Base-by-base conservation (phyloP, 2,113 vertebrate species). In the Passer domesticus region DNA sequence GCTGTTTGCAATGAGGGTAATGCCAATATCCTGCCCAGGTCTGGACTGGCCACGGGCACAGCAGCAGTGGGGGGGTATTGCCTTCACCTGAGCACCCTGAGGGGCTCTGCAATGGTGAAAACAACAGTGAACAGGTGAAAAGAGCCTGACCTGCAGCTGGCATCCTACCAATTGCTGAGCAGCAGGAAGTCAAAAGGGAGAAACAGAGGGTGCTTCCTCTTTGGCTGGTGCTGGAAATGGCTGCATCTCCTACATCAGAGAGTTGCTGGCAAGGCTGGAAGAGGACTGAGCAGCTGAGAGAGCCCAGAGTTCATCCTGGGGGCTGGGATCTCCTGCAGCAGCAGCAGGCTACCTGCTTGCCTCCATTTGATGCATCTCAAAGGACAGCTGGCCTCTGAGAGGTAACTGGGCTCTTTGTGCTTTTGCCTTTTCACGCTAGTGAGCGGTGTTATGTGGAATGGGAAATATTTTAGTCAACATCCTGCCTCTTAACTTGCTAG, bases 121-220 rank as follows among this genome's bases (percentile, higher is more conserved):
- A 41, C 24, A 41, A 53, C 11, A 17, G n/a, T 18, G 37, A 80
- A 46, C 59, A 94, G 73, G 60, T 89, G 64, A 72, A 30, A 89
- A 25, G 27, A 75, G 19, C 2, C 13, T 21, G 6, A 19, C 21
- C 17, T 39, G 46, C 23, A 55, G 13, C 15, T 21, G 21, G 30
- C 7, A 16, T 11, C n/a, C 55, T 13, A n/a, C 37, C 33, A 16
- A 4, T 19, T 5, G 25, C 39, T 23, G 44, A 68, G 52, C 35
- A 12, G 41, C 37, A 59, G 73, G 28, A 67, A 72, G 30, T 31
- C 3, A 91, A 72, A 87, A 89, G 46, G 33, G 20, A 39, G 11
- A 47, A 58, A 30, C 1, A 9, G 0, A 0, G 2, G 1, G 4
- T 1, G 0, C 0, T 12, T 2, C 9, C 0, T 12, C 7, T 12